These are phyloP conservation scores for Meiosimyza decipiens DNA, from an alignment of 2,888 invertebrate genomes.

Conservation along the genomic window DNA sequence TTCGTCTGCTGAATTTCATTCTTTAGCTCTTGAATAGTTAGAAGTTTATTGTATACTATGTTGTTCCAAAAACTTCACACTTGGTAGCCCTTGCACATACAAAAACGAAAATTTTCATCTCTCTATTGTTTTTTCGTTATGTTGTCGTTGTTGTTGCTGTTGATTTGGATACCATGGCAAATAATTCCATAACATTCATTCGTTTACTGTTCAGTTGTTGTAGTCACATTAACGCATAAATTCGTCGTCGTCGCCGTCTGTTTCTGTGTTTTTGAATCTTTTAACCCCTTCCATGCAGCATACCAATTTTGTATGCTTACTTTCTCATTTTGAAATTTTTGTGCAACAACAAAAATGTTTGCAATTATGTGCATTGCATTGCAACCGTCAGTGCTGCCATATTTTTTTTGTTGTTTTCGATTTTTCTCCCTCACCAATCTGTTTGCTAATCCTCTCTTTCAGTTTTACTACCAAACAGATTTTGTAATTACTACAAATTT, in stretches of 20 bases:
- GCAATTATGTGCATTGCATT: constrained; percentile 16
- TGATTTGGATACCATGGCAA: constrained; percentile 19
- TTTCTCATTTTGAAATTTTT: constrained; percentile 2
- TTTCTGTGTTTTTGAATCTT: neutral
- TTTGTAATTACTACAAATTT: constrained; percentile 30
- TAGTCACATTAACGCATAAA: constrained; percentile 34
- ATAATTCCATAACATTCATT: constrained; percentile 19
- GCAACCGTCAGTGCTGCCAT: constrained; percentile 13
- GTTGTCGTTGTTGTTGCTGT: constrained; percentile 15
- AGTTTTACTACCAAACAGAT: neutral
- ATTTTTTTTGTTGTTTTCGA: constrained; percentile 25
- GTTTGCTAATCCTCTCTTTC: constrained; percentile 1
- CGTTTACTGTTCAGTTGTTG: neutral
- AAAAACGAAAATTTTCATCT: neutral
- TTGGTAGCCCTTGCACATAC: too few relatives aligned
- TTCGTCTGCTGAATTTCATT: too few relatives aligned
- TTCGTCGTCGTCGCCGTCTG: constrained; percentile 13
- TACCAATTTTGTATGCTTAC: neutral
- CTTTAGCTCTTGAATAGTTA: too few relatives aligned
- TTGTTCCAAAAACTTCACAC: too few relatives aligned
- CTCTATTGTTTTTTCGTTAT: constrained; percentile 1
- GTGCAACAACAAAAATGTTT: constrained; percentile 18
- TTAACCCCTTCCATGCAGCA: neutral
- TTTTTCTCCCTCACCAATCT: neutral
- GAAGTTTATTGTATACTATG: too few relatives aligned